phyloP scores from a whole-genome alignment of 2,888 invertebrate genomes.

The Rhagonycha fulva region DNA sequence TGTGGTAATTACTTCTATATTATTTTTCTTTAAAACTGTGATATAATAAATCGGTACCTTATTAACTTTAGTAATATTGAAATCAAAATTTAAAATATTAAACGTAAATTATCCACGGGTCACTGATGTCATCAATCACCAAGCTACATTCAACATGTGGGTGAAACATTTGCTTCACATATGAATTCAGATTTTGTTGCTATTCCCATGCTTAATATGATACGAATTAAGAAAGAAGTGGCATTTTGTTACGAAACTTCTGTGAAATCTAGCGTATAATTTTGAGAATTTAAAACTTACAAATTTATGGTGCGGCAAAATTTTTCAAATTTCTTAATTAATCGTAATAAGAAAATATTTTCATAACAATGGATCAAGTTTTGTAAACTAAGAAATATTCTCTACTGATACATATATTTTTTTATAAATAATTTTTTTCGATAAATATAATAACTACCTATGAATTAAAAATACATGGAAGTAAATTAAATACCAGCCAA shows the following conservation, averaged over 20 bases:
- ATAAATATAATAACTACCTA: too few relatives aligned
- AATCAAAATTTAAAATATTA: background rate
- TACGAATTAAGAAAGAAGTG: constrained; percentile 22
- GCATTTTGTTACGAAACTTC: constrained; percentile 23
- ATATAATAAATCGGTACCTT: background rate
- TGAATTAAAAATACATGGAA: too few relatives aligned
- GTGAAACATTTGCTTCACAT: constrained; percentile 44
- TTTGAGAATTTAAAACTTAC: constrained; percentile 6
- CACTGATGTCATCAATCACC: constrained; percentile 49
- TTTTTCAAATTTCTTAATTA: background rate
- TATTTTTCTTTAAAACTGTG: background rate
- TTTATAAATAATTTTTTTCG: too few relatives aligned
- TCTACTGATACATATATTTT: too few relatives aligned
- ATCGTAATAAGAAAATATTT: background rate
- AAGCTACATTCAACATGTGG: constrained; percentile 35
- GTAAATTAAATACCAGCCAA: too few relatives aligned
- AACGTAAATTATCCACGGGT: constrained; percentile 44
- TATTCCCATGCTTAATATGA: constrained; percentile 38
- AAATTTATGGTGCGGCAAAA: background rate
- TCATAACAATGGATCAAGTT: too few relatives aligned
- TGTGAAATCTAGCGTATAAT: constrained; percentile 17
- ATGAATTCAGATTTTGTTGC: constrained; percentile 37
- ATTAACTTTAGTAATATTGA: background rate
- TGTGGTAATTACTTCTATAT: background rate
- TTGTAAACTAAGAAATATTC: too few relatives aligned